Conservation (phyloP, 2,888 invertebrate species). For the Caenorhabditis japonica region DNA sequence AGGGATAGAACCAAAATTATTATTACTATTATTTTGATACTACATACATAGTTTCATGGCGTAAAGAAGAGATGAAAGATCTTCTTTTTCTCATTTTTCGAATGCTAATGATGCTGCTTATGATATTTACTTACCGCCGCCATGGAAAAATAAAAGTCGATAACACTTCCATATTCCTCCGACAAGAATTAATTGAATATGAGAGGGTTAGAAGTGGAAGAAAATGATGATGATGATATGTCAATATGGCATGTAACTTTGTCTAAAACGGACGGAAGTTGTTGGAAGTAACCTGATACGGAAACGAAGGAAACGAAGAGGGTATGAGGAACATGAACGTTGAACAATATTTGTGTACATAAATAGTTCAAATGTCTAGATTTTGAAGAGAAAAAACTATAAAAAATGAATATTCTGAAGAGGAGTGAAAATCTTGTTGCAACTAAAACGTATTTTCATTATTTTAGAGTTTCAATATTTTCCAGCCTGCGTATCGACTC, state of each 20-base stretch:
- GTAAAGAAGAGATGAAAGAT: too few relatives aligned
- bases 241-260: constrained; percentile 45
- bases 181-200: too few relatives aligned
- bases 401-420: too few relatives aligned
- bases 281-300: constrained; percentile 29
- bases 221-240: constrained; percentile 28
- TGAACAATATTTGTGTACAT: too few relatives aligned
- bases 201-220: constrained; percentile 25
- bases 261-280: constrained; percentile 41
- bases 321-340: not conserved
- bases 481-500: too few relatives aligned
- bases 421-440: too few relatives aligned
- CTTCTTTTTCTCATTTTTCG: too few relatives aligned
- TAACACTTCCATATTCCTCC: constrained; percentile 44
- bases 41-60: too few relatives aligned
- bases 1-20: constrained; percentile 21
- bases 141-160: constrained; percentile 49
- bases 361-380: too few relatives aligned
- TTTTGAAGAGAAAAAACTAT: not conserved
- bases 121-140: constrained; percentile 39
- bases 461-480: too few relatives aligned
- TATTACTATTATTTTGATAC: constrained; percentile 28
- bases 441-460: too few relatives aligned
- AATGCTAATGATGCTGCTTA: too few relatives aligned
- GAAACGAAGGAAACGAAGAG: constrained; percentile 3